Conservation (phyloP, 2,797 vertebrate species). For the Orientallactaga sibirica region DNA sequence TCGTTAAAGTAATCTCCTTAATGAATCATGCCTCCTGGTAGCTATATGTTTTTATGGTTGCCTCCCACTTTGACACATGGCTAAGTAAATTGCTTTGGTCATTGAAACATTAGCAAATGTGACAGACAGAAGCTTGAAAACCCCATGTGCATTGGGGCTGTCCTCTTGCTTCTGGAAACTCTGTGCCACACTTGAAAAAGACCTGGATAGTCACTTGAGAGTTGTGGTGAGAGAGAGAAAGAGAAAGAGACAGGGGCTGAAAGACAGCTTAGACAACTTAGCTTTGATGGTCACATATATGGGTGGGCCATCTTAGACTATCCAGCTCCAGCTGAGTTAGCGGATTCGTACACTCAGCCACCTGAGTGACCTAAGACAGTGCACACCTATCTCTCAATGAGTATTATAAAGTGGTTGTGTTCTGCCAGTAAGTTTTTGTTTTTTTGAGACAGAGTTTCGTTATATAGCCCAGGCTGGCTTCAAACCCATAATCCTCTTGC, state of each 20-base stretch:
- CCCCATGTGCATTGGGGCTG: conserved; percentile 12
- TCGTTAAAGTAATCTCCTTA: conserved; percentile 64
- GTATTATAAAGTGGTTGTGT: not conserved
- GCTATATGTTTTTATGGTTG: conserved; percentile 58
- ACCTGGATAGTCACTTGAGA: not conserved
- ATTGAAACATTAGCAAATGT: conserved; percentile 57
- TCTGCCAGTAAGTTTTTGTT: conserved; percentile 23
- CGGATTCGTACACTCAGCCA: not conserved
- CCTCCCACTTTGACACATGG: conserved; percentile 28
- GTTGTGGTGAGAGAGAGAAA: too few relatives aligned
- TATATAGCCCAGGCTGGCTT: not conserved
- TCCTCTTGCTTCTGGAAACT: conserved; percentile 35
- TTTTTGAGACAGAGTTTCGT: not conserved
- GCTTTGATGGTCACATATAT: not conserved
- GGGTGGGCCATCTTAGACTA: not conserved
- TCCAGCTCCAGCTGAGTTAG: not conserved
- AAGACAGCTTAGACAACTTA: not conserved
- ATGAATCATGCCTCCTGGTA: conserved; percentile 61
- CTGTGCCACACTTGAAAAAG: conserved; percentile 34
- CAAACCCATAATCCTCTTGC: not conserved
- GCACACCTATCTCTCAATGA: conserved; percentile 4
- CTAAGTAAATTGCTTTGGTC: conserved; percentile 48
- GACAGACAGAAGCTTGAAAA: conserved; percentile 66
- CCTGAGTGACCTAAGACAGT: conserved; percentile 27
- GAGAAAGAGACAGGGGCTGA: too few relatives aligned